A percentile compares a stretch with the other conserved stretches of the same genome.
These are phyloP conservation scores for Picus viridis DNA, from an alignment of 2,797 vertebrate genomes.

Conservation along the genomic window DNA sequence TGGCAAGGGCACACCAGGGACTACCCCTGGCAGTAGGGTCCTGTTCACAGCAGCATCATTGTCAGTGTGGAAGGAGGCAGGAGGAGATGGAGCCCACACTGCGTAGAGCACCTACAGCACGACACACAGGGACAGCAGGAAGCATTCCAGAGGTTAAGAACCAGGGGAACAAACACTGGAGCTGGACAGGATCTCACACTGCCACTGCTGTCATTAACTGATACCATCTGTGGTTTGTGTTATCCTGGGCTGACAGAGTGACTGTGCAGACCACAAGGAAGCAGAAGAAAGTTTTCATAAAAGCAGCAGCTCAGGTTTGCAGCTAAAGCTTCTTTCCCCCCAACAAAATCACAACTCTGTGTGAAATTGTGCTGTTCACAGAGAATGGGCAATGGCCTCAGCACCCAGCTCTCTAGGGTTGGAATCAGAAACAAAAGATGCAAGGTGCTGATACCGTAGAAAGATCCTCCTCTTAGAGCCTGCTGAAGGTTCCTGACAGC, in stretches of 20 bases:
- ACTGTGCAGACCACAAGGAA: background rate
- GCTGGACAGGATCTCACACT: background rate
- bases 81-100: background rate
- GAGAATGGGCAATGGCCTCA: background rate
- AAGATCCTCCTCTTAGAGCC: background rate
- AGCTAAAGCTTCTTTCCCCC: background rate
- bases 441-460: background rate
- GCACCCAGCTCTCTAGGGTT: conserved; percentile 24
- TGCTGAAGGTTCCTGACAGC: background rate
- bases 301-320: background rate
- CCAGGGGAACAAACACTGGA: background rate
- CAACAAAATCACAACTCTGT: background rate
- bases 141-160: background rate
- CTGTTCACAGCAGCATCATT: background rate
- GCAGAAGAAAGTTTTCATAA: background rate
- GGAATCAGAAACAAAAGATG: background rate
- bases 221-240: background rate
- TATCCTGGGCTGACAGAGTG: background rate
- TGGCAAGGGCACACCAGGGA: background rate
- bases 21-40: background rate
- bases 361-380: background rate
- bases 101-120: background rate
- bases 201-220: background rate
- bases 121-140: background rate
- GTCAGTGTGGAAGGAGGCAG: background rate